Base-by-base conservation (phyloP, 2,113 vertebrate species). In the Oxyura jamaicensis region DNA sequence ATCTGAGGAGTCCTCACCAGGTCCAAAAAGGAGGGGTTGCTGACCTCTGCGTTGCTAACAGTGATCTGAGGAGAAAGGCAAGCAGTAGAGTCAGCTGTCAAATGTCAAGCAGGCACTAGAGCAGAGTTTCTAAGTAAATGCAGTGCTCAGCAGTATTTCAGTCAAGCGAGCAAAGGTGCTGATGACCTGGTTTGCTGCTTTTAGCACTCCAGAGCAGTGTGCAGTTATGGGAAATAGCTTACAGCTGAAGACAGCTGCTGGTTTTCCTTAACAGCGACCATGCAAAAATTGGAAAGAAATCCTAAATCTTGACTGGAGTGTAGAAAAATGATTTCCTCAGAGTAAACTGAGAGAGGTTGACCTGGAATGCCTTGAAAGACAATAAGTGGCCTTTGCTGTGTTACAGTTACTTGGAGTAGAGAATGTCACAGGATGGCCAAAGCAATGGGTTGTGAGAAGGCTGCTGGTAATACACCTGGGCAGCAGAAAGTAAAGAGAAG, bases 1-100 rank as follows among this genome's bases (percentile, higher is more conserved):
- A 99, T 99, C 4, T 94, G 98, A 19, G 99, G 98, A 46, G 99
- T 99, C 91, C 98, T 98, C 96, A 99, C 88, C 91, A 99, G 96
- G 90, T 99, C 98, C 4, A 98, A 60, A 85, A 99, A 96, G 53
- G 99, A 98, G 25, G 98, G 98, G 26, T 98, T 98, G 29, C 91
- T 97, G 72, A 98, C 95, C 44, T 98, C 98, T 46, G 98, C 97
- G 0, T 98, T 98, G 16, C 88, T 96, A n/a, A 99, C 80, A 4
- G 97, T 98, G 91, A 98, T 98, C 98, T 98, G 90, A 63, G 79
- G 33, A 83, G 92, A 97, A 59, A 98, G 93, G 90, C 4, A 67
- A 84, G 95, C 62, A 65, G 80, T 2, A 91, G 66, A 75, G 56
- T 88, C 91, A 94, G 73, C 67, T 86, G 5, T 73, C 6, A 14